These are phyloP conservation scores for Brachylomia viminalis DNA, from an alignment of 2,888 invertebrate species.

Conservation along the genomic window DNA sequence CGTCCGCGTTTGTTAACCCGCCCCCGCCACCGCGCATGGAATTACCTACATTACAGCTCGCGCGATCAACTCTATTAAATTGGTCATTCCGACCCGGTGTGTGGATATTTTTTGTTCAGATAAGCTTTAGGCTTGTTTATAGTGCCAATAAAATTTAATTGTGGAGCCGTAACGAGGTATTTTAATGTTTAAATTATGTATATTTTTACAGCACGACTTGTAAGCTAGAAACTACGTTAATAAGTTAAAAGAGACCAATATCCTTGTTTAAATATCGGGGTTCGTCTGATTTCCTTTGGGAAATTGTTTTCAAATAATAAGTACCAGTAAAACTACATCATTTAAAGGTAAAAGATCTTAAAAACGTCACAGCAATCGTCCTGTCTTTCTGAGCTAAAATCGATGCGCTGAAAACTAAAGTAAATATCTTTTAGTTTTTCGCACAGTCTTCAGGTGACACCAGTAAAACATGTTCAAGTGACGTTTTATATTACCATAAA, in stretches of 20 bases:
- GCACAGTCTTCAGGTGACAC: background rate
- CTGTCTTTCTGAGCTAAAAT: too few relatives aligned
- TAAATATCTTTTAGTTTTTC: background rate
- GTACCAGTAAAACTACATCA: too few relatives aligned
- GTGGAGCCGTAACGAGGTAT: slow-evolving; percentile 60
- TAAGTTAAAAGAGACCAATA: background rate
- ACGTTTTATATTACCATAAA: slow-evolving; percentile 27
- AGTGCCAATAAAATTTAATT: slow-evolving; percentile 63
- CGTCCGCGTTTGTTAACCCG: slow-evolving; percentile 75
- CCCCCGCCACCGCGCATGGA: slow-evolving; percentile 45
- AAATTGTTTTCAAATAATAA: slow-evolving; percentile 13
- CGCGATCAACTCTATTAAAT: slow-evolving; percentile 72
- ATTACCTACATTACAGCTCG: slow-evolving; percentile 63
- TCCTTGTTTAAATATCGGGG: background rate
- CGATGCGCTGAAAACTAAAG: too few relatives aligned
- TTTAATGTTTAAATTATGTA: slow-evolving; percentile 61
- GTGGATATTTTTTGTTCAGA: slow-evolving; percentile 67
- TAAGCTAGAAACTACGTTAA: slow-evolving; percentile 18
- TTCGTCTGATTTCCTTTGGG: slow-evolving; percentile 36
- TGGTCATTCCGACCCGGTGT: slow-evolving; percentile 69
- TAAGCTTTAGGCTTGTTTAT: slow-evolving; percentile 64
- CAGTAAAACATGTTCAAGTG: background rate
- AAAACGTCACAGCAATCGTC: too few relatives aligned
- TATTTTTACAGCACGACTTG: slow-evolving; percentile 37
- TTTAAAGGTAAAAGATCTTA: too few relatives aligned